Conservation (phyloP, 2,888 invertebrate species). For the Eudemis profundana region DNA sequence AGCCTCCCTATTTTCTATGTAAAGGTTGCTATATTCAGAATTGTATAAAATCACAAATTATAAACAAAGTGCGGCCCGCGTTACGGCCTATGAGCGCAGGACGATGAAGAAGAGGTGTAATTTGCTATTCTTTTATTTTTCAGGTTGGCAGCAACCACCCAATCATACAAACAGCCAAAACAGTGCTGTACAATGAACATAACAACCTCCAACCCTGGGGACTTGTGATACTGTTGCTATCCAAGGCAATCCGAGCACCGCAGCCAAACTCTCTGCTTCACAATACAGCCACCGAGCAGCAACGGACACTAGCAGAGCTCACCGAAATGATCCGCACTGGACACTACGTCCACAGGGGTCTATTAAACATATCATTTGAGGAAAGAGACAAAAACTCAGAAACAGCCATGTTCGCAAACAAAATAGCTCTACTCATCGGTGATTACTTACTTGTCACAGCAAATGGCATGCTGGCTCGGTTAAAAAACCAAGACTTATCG, state of each 20-base stretch:
- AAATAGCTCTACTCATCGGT: slow-evolving; percentile 93
- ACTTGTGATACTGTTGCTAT: slow-evolving; percentile 91
- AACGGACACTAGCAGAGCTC: slow-evolving; percentile 85
- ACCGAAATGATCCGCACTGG: slow-evolving; percentile 96
- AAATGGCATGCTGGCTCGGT: slow-evolving; percentile 90
- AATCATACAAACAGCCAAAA: slow-evolving; percentile 93
- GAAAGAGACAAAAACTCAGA: slow-evolving; percentile 83
- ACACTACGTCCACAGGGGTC: slow-evolving; percentile 90
- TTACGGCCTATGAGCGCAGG: too few relatives aligned
- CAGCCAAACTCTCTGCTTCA: slow-evolving; percentile 76
- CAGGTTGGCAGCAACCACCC: slow-evolving; percentile 94
- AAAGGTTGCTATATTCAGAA: too few relatives aligned
- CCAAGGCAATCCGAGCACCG: slow-evolving; percentile 89
- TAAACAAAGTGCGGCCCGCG: too few relatives aligned
- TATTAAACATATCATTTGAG: slow-evolving; percentile 76
- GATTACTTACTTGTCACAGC: slow-evolving; percentile 94
- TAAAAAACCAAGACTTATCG: slow-evolving; percentile 89
- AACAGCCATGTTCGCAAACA: slow-evolving; percentile 94
- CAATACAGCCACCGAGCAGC: slow-evolving; percentile 84
- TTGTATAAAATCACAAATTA: too few relatives aligned
- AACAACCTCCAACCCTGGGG: slow-evolving; percentile 95
- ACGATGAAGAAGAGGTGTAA: too few relatives aligned
- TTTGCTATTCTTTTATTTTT: slow-evolving; percentile 41
- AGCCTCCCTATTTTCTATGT: too few relatives aligned
- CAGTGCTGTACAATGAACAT: slow-evolving; percentile 91